Evolutionary conservation across 2,797 vertebrate species (phyloP), one percentile per base, ranked within the genome.

Genomic region (Anas capensis): DNA sequence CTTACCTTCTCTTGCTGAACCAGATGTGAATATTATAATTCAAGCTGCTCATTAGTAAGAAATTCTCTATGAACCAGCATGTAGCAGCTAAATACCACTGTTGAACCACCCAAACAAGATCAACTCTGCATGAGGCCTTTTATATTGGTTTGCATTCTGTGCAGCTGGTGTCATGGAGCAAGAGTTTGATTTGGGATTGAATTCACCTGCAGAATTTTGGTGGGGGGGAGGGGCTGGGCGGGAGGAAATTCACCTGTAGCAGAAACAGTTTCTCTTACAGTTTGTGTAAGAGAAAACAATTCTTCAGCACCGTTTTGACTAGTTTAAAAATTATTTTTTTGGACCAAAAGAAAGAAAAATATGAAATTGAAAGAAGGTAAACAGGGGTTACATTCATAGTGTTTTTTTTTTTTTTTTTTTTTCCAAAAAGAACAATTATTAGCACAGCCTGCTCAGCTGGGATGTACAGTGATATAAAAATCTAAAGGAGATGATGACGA

Each of bases 41-140:
- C 10, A 65, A 2, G 16, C 16, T 13, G 0, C 12, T 54, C 15
- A 49, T 34, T 10, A 4, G 3, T 12, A 72, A 61, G 7, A 68
- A 53, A n/a, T 12, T 44, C 1, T 1, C 1, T 2, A 16, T 3
- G 5, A 0, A n/a, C 8, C 4, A 29, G 12, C 4, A 0, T 4
- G 29, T 4, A 77, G 0, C 14, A 73, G 11, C n/a, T 42, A 62
- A 44, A 62, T 0, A 0, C 1, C 2, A 16, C 1, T 0, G 0
- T 23, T 15, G 20, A 51, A 40, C 1, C 5, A 7, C 40, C 38
- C 40, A 2, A 17, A 2, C 2, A 48, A 61, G 8, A 19, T 1
- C 2, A 53, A 16, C 4, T 0, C 10, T 38, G 3, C 7, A 53
- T 24, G 42, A 65, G 11, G 27, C 12, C 11, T 69, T 75, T n/a